Conservation (phyloP, 2,888 invertebrate genomes). For the Meliscaeva auricollis region DNA sequence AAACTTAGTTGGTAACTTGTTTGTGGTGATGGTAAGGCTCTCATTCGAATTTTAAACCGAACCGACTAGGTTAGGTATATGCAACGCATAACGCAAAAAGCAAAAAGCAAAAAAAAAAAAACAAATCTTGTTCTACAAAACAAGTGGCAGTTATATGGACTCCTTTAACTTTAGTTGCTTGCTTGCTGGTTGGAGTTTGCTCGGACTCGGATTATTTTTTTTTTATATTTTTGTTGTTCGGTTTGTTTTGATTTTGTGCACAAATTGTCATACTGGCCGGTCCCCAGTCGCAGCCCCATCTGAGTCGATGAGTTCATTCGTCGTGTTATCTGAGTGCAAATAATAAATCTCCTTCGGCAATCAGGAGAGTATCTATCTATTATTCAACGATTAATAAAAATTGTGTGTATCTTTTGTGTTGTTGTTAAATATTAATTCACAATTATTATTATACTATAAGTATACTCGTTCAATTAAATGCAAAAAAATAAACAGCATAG, state of each 20-base stretch:
- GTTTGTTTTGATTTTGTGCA: constrained; percentile 33
- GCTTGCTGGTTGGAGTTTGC: constrained; percentile 3
- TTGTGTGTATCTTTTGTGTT: constrained; percentile 26
- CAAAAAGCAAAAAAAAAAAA: not conserved
- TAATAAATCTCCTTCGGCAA: not conserved
- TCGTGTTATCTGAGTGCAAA: constrained; percentile 30
- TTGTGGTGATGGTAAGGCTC: constrained; percentile 27
- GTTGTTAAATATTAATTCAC: constrained; percentile 50
- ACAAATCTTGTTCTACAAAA: constrained; percentile 31
- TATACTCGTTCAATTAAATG: constrained; percentile 51
- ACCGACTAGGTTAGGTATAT: constrained; percentile 9
- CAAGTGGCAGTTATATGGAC: constrained; percentile 42
- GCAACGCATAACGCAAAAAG: not conserved
- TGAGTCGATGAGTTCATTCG: constrained; percentile 58
- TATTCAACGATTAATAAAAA: constrained; percentile 15
- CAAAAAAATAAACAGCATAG: constrained; percentile 13
- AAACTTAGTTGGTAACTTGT: constrained; percentile 9
- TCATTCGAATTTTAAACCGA: constrained; percentile 27
- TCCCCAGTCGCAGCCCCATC: constrained; percentile 3
- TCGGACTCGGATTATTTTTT: constrained; percentile 2
- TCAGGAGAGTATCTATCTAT: not conserved
- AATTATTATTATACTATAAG: constrained; percentile 30
- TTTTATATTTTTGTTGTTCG: no score
- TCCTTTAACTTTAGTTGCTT: constrained; percentile 18
- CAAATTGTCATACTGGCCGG: not conserved